phyloP scores from a whole-genome alignment of 2,888 invertebrate genomes.

The Nemurella pictetii region DNA sequence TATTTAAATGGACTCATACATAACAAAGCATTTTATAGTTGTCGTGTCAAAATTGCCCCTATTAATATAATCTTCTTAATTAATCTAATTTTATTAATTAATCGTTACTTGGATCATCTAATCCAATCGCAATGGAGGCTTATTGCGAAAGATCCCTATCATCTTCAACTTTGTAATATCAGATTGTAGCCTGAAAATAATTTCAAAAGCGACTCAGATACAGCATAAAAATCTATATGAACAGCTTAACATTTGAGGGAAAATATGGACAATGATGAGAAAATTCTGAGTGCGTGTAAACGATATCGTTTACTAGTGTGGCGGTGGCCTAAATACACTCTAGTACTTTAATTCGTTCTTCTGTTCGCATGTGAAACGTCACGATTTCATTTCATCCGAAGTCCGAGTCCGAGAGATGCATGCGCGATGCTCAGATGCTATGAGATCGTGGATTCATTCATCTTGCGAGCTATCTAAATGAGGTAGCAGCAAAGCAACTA shows the following conservation, averaged over 20 bases:
- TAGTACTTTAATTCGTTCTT: not conserved
- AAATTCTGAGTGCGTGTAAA: not conserved
- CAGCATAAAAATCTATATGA: too few species aligned
- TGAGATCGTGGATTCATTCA: not conserved
- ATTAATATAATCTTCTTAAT: not conserved
- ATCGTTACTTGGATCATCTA: not conserved
- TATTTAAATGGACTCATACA: not conserved
- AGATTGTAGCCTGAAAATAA: not conserved
- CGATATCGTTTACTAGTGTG: not conserved
- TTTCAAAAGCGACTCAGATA: not conserved
- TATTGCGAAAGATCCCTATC: not conserved
- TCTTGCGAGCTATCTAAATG: not conserved
- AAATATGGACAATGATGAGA: not conserved
- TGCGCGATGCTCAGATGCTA: too few species aligned
- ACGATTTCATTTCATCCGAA: not conserved
- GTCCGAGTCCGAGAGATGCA: not conserved
- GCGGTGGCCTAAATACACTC: not conserved
- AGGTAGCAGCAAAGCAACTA: not conserved
- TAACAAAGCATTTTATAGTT: not conserved
- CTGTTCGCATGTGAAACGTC: not conserved
- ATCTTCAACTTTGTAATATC: too few species aligned
- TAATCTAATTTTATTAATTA: not conserved
- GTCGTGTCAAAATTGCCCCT: not conserved
- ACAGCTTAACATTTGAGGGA: not conserved
- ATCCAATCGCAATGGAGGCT: not conserved